Evolutionary conservation across 2,797 vertebrate genomes (phyloP).

Genomic region (Streptopelia turtur): DNA sequence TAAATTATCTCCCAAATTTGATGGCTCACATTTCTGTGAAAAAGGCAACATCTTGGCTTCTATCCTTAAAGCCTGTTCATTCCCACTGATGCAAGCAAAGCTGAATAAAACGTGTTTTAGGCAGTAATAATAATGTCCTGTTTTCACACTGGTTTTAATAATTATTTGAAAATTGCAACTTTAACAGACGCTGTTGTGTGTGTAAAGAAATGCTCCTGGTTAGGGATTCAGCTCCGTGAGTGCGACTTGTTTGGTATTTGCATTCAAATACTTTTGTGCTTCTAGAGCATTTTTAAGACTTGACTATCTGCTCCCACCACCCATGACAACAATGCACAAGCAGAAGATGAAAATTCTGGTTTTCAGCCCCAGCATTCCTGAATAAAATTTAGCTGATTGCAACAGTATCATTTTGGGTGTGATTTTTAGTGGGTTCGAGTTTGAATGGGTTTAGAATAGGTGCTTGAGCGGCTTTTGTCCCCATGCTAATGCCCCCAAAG

Average conservation of each 20-base stretch:
- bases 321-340: not conserved
- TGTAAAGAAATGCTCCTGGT: not conserved
- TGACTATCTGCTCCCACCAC: not conserved
- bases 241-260: conserved; percentile 32
- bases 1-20: not conserved
- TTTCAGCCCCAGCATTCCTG: conserved; percentile 49
- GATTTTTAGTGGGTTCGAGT: conserved; percentile 64
- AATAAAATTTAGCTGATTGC: conserved; percentile 60
- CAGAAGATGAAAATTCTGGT: conserved; percentile 26
- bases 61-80: not conserved
- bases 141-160: conserved; percentile 21
- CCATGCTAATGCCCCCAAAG: conserved; percentile 42
- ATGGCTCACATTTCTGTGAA: not conserved
- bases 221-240: not conserved
- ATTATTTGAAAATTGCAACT: not conserved
- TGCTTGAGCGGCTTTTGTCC: conserved; percentile 48
- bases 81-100: not conserved
- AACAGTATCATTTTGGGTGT: conserved; percentile 45
- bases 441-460: conserved; percentile 64
- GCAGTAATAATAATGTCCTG: not conserved
- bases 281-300: conserved; percentile 4
- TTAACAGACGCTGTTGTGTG: conserved; percentile 17
- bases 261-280: conserved; percentile 51
- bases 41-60: not conserved
- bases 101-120: not conserved